These are phyloP conservation scores for Fragum sueziense DNA, from an alignment of 2,888 invertebrate genomes.

Conservation along the genomic window DNA sequence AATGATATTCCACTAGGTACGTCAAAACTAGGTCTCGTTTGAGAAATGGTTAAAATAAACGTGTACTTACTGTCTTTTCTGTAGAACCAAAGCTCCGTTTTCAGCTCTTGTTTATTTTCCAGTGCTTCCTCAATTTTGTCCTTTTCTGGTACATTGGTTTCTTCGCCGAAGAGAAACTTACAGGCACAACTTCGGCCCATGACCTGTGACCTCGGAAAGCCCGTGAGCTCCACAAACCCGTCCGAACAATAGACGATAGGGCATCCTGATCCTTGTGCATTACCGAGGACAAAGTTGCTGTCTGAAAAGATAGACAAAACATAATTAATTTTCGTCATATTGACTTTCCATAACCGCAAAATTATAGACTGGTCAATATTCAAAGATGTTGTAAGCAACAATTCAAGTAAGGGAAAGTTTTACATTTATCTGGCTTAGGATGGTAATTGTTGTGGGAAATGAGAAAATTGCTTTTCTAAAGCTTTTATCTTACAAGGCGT, in stretches of 20 bases:
- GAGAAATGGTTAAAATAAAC: too few relatives aligned
- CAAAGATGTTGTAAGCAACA: too few relatives aligned
- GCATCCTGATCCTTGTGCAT: conserved; percentile 98
- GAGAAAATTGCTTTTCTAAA: too few relatives aligned
- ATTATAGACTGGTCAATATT: too few relatives aligned
- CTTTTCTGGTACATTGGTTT: conserved; percentile 94
- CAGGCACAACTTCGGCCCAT: conserved; percentile 87
- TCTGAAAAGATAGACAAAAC: conserved; percentile 83
- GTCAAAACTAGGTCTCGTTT: too few relatives aligned
- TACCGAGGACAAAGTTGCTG: conserved; percentile 99
- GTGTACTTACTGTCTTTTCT: conserved; percentile 93
- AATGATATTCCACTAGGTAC: not conserved
- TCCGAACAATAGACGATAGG: conserved; percentile 99
- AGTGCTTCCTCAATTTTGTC: conserved; percentile 94
- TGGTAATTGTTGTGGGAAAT: too few relatives aligned
- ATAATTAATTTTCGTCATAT: too few relatives aligned
- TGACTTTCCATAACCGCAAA: too few relatives aligned
- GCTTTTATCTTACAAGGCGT: too few relatives aligned
- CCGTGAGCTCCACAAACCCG: conserved; percentile 99
- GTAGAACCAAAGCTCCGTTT: conserved; percentile 96
- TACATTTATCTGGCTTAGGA: too few relatives aligned
- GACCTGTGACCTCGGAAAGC: conserved; percentile 98
- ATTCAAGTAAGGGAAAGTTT: too few relatives aligned
- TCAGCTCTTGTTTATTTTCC: conserved; percentile 94
- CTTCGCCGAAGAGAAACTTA: conserved; percentile 98